Percentiles rank a stretch among this genome's conserved stretches.
Evolutionary conservation across 37 sponge, comb jelly and placozoan genomes (phyloP).

Genomic region (Lycopodina hypogea): DNA sequence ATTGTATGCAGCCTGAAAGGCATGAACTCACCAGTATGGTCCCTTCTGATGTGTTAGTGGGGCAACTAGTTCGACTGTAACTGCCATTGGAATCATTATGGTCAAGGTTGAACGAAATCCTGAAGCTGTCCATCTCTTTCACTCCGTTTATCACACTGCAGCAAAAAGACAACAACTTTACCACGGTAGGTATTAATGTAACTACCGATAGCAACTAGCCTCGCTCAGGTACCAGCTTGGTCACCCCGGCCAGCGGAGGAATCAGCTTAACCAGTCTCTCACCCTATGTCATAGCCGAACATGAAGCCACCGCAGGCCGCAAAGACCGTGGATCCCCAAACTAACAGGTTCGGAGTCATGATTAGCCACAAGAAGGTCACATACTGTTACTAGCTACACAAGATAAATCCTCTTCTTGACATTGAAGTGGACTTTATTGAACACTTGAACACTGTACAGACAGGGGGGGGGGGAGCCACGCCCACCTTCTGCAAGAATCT

Average conservation of each 20-base stretch:
- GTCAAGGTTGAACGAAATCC: conserved; percentile 39
- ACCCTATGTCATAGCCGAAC: conserved; percentile 84
- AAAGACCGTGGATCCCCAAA: conserved; percentile 46
- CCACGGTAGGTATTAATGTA: too few relatives aligned
- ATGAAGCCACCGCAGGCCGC: conserved; percentile 77
- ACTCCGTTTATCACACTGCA: conserved; percentile 63
- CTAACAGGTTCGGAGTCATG: conserved; percentile 29
- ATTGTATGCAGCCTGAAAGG: too few relatives aligned
- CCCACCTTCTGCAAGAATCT: too few relatives aligned
- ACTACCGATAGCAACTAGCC: too few relatives aligned
- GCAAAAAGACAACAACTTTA: neutral
- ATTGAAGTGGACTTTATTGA: too few relatives aligned
- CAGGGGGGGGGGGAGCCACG: too few relatives aligned
- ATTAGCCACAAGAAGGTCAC: too few relatives aligned
- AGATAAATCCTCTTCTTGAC: too few relatives aligned
- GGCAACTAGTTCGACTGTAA: neutral
- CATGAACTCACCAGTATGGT: conserved; percentile 35
- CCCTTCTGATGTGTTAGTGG: conserved; percentile 1
- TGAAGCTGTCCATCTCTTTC: conserved; percentile 60
- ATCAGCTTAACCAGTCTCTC: too few relatives aligned
- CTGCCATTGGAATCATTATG: neutral
- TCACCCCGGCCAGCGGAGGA: too few relatives aligned
- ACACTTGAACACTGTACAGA: too few relatives aligned
- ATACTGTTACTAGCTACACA: neutral
- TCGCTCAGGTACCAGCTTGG: too few relatives aligned